These are phyloP conservation scores for Hylomyscus alleni DNA, from an alignment of 2,797 vertebrate genomes.

Conservation along the genomic window DNA sequence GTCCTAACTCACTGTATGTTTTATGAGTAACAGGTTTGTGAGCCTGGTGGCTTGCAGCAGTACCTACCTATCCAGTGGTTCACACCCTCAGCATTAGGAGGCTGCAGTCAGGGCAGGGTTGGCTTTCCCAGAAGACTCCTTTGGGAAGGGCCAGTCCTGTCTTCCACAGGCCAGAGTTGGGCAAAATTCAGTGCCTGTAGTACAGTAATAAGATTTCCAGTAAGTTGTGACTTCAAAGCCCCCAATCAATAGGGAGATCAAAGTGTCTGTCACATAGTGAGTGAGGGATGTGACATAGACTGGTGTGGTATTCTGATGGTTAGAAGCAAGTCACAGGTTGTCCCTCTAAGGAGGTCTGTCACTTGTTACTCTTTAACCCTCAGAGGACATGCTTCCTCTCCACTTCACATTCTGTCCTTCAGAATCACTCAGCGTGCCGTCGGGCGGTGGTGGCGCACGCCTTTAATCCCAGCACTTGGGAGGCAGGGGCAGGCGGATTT, in stretches of 20 bases:
- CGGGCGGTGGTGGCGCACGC: too few relatives aligned
- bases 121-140: background rate
- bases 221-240: conserved; percentile 38
- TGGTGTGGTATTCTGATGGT: background rate
- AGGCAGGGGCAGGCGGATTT: too few relatives aligned
- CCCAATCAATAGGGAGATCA: background rate
- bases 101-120: background rate
- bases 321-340: background rate
- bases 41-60: background rate
- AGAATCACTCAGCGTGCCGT: background rate
- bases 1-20: background rate
- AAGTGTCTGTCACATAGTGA: background rate
- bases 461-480: too few relatives aligned
- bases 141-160: background rate
- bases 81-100: background rate
- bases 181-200: background rate
- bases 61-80: background rate
- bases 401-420: background rate
- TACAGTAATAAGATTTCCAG: background rate
- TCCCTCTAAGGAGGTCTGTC: background rate
- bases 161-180: background rate
- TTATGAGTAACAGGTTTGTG: background rate
- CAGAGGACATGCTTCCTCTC: background rate
- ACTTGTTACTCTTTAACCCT: background rate
- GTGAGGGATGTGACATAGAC: background rate